Base-by-base conservation (phyloP, 2,888 invertebrate species). In the Tanytarsus gracilentus region DNA sequence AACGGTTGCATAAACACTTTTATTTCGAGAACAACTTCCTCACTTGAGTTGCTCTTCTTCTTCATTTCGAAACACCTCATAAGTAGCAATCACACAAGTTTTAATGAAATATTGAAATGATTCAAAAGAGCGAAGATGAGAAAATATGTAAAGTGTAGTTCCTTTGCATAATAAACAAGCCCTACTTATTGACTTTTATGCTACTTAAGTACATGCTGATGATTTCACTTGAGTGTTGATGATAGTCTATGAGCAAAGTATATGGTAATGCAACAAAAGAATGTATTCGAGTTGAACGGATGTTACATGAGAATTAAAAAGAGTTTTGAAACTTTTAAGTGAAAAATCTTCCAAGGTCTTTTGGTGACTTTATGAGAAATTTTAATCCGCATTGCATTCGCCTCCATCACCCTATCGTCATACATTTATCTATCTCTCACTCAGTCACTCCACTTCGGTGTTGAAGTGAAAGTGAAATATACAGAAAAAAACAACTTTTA, bases 381-480 rank as follows among this genome's bases (percentile, higher is more conserved):
- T 40, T 2, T 14, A 9, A 40, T 40, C 21, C 16, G 16, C 7
- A 40, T 40, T 40, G 40, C 21, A 40, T 40, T 40, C 40, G 18
- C 16, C 21, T 40, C 16, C 21, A 18, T 21, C 40, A 40, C 16
- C n/a, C 21, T 21, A 40, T 40, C 40, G n/a, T 21, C 3, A 40
- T 18, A 21, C 16, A 16, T 40, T 40, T 40, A 40, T 40, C 40
- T 40, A 40, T 40, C 40, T 40, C 18, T 18, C 21, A 18, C 16
- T 18, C 40, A 40, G 40, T 40, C 40, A 40, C 40, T 40, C 18
- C 16, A 40, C 40, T 40, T 40, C 21, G 16, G 23, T 49, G 33
- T 30, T 25, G 55, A 55, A 55, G 55, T 55, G 55, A 55, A 55
- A 55, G 55, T 55, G 25, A 55, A 40, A 40, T 16, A n/a, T n/a